Base-by-base conservation (phyloP, 1,140 invertebrate species). In the Trialeurodes vaporariorum region DNA sequence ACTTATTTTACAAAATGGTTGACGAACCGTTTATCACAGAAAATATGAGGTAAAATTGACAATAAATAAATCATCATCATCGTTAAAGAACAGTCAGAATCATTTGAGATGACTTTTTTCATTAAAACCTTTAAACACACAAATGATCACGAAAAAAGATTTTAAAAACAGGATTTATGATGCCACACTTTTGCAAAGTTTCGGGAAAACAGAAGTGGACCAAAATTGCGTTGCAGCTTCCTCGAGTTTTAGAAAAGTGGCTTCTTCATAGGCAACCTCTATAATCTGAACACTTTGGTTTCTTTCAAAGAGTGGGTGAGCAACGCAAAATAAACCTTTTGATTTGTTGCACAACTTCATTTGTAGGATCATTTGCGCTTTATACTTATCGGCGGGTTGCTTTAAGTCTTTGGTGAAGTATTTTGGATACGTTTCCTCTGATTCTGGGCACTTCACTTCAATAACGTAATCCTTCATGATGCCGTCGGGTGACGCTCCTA, bases 321-420 rank as follows among this genome's bases (percentile, higher is more conserved):
- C 73, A 34, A 76, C 67, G 70, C 73, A 76, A 71, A 75, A 77
- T 59, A 70, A 72, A 62, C 73, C 78, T 62, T 78, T 78, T 49
- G 70, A 73, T 0, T 78, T 76, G 27, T 76, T 76, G 11, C 72
- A 75, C 25, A 80, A 67, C 40, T 75, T 77, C 79, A 81, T 82
- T 73, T 81, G 81, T n/a, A 81, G 71, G 68, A 81, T 78, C 25
- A 82, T 78, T 71, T 81, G 79, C 12, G 78, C 80, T 71, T 77
- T 76, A 62, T 77, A 80, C 67, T 79, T 81, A 0, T 73, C 72
- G 1, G 71, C 72, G 23, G 81, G 76, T 25, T 76, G 73, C 34
- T 5, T 49, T 9, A 49, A 49, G 2, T 76, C 68, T 25, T 59
- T 40, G 27, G 71, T 72, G 11, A 78, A 70, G 68, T 79, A 80